Conservation (phyloP, 2,113 vertebrate genomes). For the Nothocercus nigrocapillus region DNA sequence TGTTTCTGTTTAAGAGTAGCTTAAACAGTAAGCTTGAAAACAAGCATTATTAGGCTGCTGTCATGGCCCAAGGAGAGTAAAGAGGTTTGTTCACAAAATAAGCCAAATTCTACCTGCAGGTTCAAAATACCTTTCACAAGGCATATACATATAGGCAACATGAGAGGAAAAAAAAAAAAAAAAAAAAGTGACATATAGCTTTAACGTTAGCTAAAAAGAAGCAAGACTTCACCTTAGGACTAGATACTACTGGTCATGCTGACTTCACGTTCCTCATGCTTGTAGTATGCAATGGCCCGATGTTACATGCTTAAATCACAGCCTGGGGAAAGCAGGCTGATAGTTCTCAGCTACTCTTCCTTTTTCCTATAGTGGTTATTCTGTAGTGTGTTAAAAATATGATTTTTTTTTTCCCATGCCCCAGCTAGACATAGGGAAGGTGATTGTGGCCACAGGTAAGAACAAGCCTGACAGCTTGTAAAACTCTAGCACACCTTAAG, state of each 20-base stretch:
- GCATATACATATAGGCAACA: not conserved
- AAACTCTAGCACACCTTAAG: not conserved
- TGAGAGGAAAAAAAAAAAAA: not conserved
- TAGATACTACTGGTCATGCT: not conserved
- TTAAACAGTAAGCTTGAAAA: constrained; percentile 20
- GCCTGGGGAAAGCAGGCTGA: not conserved
- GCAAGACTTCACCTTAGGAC: not conserved
- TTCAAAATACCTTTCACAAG: not conserved
- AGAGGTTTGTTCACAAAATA: not conserved
- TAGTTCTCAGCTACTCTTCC: not conserved
- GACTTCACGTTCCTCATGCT: not conserved
- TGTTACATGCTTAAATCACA: not conserved
- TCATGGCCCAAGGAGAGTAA: not conserved
- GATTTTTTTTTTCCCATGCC: not conserved
- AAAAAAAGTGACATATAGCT: not conserved
- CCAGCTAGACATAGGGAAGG: not conserved
- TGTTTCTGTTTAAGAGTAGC: not conserved
- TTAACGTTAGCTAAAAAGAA: not conserved
- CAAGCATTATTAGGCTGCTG: not conserved
- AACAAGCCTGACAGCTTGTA: not conserved
- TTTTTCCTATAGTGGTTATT: not conserved
- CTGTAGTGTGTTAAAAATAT: not conserved
- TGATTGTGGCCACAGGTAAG: not conserved
- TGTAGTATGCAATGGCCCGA: not conserved
- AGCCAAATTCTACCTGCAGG: not conserved